Base-by-base conservation (phyloP, 2,113 vertebrate species). In the Lanius ludovicianus region DNA sequence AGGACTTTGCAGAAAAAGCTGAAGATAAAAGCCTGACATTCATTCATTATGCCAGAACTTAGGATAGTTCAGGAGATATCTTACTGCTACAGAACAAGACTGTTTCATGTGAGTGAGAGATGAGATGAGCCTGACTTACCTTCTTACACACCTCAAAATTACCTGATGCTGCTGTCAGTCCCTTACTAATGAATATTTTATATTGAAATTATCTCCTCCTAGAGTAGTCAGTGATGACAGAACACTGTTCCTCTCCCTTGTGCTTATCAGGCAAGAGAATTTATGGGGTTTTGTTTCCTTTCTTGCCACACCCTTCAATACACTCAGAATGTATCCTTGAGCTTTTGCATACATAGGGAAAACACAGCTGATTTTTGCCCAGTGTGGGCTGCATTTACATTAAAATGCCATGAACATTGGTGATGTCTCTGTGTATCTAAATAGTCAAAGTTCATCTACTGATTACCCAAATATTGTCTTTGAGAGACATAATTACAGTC, bases 391-490 rank as follows among this genome's bases (percentile, higher is more conserved):
- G 33, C 33, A 82, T 89, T 67, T 83, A 76, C 31, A 69, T 3
- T 67, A 30, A 89, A 85, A 77, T 41, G 30, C 56, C 59, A 77
- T 0, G 11, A 73, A 52, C 11, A 39, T 3, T 56, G 28, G 21
- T 70, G 69, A 87, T 41, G 35, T 52, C 68, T 60, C 65, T 31
- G 13, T 44, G 42, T 4, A 4, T 30, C 84, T 80, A 82, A 89
- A 64, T 20, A 85, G 85, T 28, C 71, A 53, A 80, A 93, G 63
- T 70, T 95, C 23, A 2, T 46, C 74, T 74, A 53, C 59, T 63
- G 46, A 91, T 79, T 86, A 74, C 21, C 35, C 71, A 96, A 96
- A 95, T 88, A 91, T 86, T 95, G 89, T 22, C 52, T 83, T 68
- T 83, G 70, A 90, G 84, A 80, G 71, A 82, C 21, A 28, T 83